Evolutionary conservation across 2,797 vertebrate species (phyloP).

Genomic region (Agapornis canus): DNA sequence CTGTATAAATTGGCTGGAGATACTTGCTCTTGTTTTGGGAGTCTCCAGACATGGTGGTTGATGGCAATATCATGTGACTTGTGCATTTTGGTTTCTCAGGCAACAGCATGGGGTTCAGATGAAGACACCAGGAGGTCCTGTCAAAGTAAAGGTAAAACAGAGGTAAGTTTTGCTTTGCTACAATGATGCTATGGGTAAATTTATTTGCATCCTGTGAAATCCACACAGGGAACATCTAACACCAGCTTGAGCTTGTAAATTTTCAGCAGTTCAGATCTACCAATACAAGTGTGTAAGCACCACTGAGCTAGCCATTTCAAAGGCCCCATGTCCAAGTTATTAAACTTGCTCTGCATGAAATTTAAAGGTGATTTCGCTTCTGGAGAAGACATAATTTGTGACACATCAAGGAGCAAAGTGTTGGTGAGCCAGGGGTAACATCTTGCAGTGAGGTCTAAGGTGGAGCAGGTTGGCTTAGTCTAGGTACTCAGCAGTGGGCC

Average conservation of each 20-base stretch:
- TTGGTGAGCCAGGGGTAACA: neutral
- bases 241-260: neutral
- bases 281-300: neutral
- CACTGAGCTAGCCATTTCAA: neutral
- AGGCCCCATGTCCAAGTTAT: neutral
- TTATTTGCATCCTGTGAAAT: constrained; percentile 15
- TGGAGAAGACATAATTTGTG: constrained; percentile 13
- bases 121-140: constrained; percentile 96
- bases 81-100: constrained; percentile 83
- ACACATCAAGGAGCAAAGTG: neutral
- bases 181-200: neutral
- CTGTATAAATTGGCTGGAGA: constrained; percentile 23
- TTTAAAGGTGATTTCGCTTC: constrained; percentile 5
- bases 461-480: neutral
- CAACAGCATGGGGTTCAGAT: constrained; percentile 93
- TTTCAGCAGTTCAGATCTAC: neutral
- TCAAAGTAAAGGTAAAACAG: constrained; percentile 99
- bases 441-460: neutral
- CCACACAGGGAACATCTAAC: neutral
- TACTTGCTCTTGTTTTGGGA: neutral
- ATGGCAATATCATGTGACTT: constrained; percentile 44
- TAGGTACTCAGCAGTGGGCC: neutral
- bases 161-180: constrained; percentile 77
- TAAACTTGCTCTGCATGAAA: constrained; percentile 19
- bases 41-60: neutral